Evolutionary conservation across 2,113 vertebrate genomes (phyloP).

Genomic region (Cynopterus brachyotis): DNA sequence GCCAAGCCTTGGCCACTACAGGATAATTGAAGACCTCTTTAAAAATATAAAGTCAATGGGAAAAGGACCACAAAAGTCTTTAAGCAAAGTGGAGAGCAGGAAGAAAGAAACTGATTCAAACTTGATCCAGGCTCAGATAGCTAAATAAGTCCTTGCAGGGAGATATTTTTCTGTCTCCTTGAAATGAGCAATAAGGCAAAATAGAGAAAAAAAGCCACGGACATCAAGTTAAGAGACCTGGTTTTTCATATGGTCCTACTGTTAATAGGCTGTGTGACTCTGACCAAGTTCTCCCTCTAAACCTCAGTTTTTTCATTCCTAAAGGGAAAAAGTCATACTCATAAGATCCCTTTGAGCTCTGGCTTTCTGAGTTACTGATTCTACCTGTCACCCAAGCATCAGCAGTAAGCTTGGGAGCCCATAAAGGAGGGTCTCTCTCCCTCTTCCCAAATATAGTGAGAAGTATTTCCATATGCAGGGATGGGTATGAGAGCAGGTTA

Average conservation of each 20-base stretch:
- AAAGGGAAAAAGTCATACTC: neutral
- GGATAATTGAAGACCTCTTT: neutral
- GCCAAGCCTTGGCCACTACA: neutral
- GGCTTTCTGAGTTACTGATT: slow-evolving; percentile 2
- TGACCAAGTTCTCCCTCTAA: neutral
- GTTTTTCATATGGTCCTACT: neutral
- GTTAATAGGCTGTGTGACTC: neutral
- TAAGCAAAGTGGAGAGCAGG: neutral
- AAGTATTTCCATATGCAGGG: neutral
- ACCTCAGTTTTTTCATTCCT: neutral
- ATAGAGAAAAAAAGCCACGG: neutral
- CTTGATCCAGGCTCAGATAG: neutral
- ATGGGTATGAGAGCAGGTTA: neutral
- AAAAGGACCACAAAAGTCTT: neutral
- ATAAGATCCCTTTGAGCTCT: neutral
- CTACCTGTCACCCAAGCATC: neutral
- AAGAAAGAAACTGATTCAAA: neutral
- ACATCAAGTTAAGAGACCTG: neutral
- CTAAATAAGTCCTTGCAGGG: neutral
- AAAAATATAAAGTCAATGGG: neutral
- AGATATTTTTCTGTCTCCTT: neutral
- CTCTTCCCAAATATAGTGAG: neutral
- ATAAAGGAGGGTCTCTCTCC: neutral
- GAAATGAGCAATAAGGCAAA: neutral
- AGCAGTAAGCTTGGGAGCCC: neutral